phyloP scores from a whole-genome alignment of 2,797 vertebrate species.

The Astyanax mexicanus region DNA sequence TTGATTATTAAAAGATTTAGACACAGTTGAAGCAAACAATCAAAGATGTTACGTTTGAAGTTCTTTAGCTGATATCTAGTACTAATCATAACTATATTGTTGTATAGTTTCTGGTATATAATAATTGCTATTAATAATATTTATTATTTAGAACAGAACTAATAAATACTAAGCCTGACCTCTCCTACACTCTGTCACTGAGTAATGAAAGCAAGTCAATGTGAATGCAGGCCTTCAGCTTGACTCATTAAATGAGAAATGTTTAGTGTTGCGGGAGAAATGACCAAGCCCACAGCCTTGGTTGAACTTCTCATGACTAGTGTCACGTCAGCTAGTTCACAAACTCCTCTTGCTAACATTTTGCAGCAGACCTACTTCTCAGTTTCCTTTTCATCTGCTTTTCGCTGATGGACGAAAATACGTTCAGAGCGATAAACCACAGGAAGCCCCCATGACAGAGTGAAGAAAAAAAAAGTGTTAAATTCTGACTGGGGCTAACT shows the following conservation, averaged over 20 bases:
- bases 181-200: neutral
- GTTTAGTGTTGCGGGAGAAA: too few species aligned
- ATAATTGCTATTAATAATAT: neutral
- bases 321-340: neutral
- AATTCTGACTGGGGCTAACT: constrained; percentile 50
- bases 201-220: neutral
- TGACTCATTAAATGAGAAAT: neutral
- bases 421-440: constrained; percentile 59
- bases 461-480: constrained; percentile 38
- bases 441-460: constrained; percentile 48
- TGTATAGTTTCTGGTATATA: neutral
- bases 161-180: neutral
- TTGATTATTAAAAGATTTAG: too few species aligned
- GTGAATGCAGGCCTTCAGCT: neutral
- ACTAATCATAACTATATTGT: too few species aligned
- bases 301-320: neutral
- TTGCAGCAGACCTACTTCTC: constrained; percentile 29
- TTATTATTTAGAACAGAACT: neutral
- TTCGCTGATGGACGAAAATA: constrained; percentile 42
- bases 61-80: too few species aligned
- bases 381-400: constrained; percentile 29
- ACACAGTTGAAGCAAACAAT: too few species aligned
- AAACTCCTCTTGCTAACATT: neutral
- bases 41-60: too few species aligned
- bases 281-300: neutral